Base-by-base conservation (phyloP, 2,113 vertebrate genomes). In the Austrofundulus limnaeus region DNA sequence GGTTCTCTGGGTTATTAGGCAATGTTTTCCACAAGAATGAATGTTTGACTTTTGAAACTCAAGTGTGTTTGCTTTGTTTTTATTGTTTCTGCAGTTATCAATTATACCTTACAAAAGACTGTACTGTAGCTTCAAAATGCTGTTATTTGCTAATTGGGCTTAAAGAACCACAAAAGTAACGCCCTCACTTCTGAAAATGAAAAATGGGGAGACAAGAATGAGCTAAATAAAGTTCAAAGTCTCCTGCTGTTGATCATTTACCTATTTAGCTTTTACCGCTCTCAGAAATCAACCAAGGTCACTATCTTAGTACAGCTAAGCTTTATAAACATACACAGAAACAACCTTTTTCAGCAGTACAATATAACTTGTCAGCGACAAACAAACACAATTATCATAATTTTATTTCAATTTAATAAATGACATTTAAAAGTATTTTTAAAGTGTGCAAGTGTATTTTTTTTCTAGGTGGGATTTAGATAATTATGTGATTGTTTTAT, bases 211-310 rank as follows among this genome's bases (percentile, higher is more conserved):
- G 12, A 46, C 12, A n/a, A 66, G 46, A 58, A 70, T 21, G 24
- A 17, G 23, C 13, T 14, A 19, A 28, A 47, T 71, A n/a, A 61
- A 76, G 78, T 65, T 70, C 75, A 87, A 75, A 77, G 78, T 74
- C 55, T 31, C 41, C 17, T 6, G 7, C 50, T 65, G 71, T 81
- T 57, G 51, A 80, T 82, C 66, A 89, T 88, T 86, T 64, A 81
- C 66, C 60, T 19, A 20, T 59, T 79, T 43, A 62, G 56, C 11
- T 42, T 70, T 65, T 43, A 57, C 34, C n/a, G 25, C 59, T 60
- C 70, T 61, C 49, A n/a, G 20, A 31, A 61, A 72, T 49, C 64
- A 13, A 23, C 63, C 58, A 41, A 65, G 20, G 1, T 69, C n/a
- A 15, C 6, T 21, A 25, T 42, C 21, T 39, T 37, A 19, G 21